phyloP scores from a whole-genome alignment of 1,140 invertebrate genomes.

The Mamestra configurata region DNA sequence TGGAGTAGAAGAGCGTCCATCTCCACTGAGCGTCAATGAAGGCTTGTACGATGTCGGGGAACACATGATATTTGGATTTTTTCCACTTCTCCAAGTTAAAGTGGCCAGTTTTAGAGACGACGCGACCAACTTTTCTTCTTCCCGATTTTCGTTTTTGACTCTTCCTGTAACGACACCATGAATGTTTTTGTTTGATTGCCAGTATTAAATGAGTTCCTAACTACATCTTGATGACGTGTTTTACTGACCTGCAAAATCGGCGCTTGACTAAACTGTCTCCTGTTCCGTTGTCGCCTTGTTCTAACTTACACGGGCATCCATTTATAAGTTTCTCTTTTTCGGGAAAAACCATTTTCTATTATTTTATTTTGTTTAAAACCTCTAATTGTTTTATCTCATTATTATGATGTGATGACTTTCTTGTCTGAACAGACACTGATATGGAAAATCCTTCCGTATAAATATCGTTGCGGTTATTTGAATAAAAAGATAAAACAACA shows the following conservation, averaged over 20 bases:
- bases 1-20: constrained; percentile 91
- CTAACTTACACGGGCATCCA: neutral
- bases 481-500: constrained; percentile 38
- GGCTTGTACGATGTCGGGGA: constrained; percentile 88
- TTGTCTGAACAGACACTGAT: constrained; percentile 30
- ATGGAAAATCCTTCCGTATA: constrained; percentile 30
- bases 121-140: constrained; percentile 66
- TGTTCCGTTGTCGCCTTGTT: constrained; percentile 16
- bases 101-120: constrained; percentile 91
- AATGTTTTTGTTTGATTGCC: too few relatives aligned
- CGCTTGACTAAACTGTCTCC: neutral
- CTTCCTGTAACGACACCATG: constrained; percentile 56
- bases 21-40: constrained; percentile 90
- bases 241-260: constrained; percentile 22
- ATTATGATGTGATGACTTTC: constrained; percentile 34
- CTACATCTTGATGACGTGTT: neutral
- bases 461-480: constrained; percentile 41
- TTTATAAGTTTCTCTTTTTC: constrained; percentile 28
- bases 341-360: neutral
- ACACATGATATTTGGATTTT: constrained; percentile 87
- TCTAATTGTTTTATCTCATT: constrained; percentile 22
- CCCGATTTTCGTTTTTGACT: constrained; percentile 55
- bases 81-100: constrained; percentile 90
- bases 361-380: neutral
- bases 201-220: neutral